Percentiles rank a stretch among this genome's conserved stretches.
Evolutionary conservation across 2,888 invertebrate genomes (phyloP).

Genomic region (Agonopterix heracliana): DNA sequence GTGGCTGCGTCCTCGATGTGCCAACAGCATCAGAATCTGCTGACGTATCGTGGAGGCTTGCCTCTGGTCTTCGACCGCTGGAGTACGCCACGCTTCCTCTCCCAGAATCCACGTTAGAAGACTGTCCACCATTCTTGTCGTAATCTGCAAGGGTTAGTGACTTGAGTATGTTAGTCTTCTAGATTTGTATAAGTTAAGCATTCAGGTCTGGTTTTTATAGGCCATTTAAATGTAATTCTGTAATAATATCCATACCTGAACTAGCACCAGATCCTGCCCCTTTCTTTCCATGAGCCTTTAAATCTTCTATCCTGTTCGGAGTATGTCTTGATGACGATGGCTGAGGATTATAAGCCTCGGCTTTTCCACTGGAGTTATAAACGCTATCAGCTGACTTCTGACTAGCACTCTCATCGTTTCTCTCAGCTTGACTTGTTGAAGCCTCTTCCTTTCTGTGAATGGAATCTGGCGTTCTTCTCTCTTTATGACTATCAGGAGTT

Average conservation of each 20-base stretch:
- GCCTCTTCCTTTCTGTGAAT: conserved; percentile 55
- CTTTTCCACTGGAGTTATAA: conserved; percentile 72
- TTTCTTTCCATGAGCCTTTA: conserved; percentile 63
- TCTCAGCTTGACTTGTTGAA: conserved; percentile 38
- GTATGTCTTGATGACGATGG: conserved; percentile 68
- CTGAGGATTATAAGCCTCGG: conserved; percentile 56
- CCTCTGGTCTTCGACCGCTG: conserved; percentile 79
- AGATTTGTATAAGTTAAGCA: neutral
- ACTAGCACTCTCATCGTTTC: conserved; percentile 61
- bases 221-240: too few relatives aligned
- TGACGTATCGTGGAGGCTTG: conserved; percentile 72
- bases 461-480: conserved; percentile 54
- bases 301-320: conserved; percentile 67
- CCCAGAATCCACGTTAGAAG: conserved; percentile 86
- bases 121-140: conserved; percentile 84
- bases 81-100: conserved; percentile 88
- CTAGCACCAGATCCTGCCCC: conserved; percentile 78
- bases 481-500: conserved; percentile 48
- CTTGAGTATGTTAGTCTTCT: neutral
- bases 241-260: conserved; percentile 53
- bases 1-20: conserved; percentile 38
- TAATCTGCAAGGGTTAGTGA: conserved; percentile 71
- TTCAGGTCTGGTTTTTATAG: too few relatives aligned
- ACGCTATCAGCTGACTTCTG: conserved; percentile 75
- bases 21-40: conserved; percentile 76